phyloP scores from a whole-genome alignment of 2,888 invertebrate species.

The Harpalus rubripes region DNA sequence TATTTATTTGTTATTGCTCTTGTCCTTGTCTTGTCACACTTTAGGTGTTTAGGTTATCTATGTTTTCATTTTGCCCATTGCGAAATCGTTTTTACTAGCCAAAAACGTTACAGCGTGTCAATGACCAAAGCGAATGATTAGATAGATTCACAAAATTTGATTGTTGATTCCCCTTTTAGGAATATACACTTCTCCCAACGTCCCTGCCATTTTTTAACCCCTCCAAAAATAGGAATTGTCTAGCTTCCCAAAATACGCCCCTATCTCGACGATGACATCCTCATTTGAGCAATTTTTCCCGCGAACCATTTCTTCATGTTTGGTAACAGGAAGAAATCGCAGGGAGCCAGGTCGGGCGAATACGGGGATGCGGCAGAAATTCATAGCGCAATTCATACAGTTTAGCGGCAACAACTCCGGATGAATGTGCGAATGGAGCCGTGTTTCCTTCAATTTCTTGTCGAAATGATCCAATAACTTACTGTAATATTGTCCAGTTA shows the following conservation, averaged over 20 bases:
- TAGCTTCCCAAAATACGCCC: conserved; percentile 44
- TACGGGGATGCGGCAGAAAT: no score
- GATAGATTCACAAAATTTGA: no score
- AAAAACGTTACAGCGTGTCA: no score
- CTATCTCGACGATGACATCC: conserved; percentile 32
- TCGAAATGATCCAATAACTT: conserved; percentile 69
- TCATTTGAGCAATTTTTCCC: not conserved
- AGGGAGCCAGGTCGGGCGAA: conserved; percentile 2
- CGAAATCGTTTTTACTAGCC: no score
- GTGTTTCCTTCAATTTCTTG: conserved; percentile 68
- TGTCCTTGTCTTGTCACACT: no score
- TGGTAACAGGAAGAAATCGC: not conserved
- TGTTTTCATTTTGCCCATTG: no score
- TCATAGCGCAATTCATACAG: no score
- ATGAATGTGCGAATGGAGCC: conserved; percentile 53
- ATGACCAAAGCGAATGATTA: no score
- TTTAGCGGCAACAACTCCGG: no score
- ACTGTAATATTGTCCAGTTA: conserved; percentile 63
- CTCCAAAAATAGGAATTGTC: conserved; percentile 17
- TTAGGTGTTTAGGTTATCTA: no score
- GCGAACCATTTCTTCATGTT: not conserved
- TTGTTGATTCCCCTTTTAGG: not conserved
- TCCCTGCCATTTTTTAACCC: not conserved
- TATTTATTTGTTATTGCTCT: no score
- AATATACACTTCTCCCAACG: conserved; percentile 3